A percentile compares a stretch with the other conserved stretches of the same genome.
phyloP scores from a whole-genome alignment of 2,113 vertebrate genomes.

The Pelecanus crispus region DNA sequence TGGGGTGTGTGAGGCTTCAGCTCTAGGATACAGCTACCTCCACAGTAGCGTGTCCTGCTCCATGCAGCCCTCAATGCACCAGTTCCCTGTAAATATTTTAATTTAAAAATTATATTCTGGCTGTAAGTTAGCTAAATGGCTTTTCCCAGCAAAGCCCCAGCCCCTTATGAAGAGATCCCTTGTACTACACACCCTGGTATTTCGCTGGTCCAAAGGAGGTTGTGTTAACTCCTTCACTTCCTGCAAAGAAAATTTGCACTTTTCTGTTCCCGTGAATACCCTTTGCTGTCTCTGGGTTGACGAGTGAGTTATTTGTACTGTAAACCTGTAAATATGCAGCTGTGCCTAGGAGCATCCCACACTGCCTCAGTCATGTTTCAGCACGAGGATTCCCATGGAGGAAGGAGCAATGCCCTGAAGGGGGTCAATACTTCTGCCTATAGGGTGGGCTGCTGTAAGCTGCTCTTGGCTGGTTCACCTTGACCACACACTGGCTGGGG shows the following conservation, averaged over 20 bases:
- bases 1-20: background rate
- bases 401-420: background rate
- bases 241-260: constrained; percentile 56
- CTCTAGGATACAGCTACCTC: background rate
- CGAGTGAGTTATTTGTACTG: constrained; percentile 29
- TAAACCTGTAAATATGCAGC: constrained; percentile 69
- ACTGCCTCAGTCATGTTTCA: constrained; percentile 29
- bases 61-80: background rate
- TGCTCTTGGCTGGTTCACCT: background rate
- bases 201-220: background rate
- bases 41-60: background rate
- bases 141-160: background rate
- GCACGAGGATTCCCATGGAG: background rate
- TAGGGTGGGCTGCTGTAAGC: background rate
- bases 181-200: background rate
- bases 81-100: constrained; percentile 43
- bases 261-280: background rate
- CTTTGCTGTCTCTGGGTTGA: constrained; percentile 8
- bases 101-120: background rate
- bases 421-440: fast-evolving
- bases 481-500: constrained; percentile 14
- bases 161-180: background rate
- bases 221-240: constrained; percentile 5
- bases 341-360: constrained; percentile 57
- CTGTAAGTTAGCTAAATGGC: constrained; percentile 37